Conservation (phyloP, 53 echinoderm and acorn worm species). For the Holothuria scabra region DNA sequence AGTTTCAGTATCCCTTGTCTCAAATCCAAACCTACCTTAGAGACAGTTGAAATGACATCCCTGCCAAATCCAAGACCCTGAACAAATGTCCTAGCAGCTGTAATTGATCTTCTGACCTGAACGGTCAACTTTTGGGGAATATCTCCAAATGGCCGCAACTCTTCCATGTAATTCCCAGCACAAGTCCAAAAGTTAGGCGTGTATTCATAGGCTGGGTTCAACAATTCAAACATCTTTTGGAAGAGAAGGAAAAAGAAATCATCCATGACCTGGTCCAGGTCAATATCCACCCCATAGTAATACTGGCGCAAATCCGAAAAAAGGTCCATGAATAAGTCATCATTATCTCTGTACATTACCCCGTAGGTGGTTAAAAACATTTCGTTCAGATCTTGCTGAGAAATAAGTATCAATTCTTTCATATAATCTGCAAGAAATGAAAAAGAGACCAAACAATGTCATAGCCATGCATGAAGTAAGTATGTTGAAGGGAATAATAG, state of each 20-base stretch:
- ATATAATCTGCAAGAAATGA: constrained; percentile 74
- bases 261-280: constrained; percentile 74
- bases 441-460: no score
- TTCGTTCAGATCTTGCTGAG: constrained; percentile 67
- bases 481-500: no score
- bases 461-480: no score
- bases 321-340: constrained; percentile 76
- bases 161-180: constrained; percentile 65
- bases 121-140: constrained; percentile 72
- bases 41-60: constrained; percentile 75
- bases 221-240: constrained; percentile 83
- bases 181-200: constrained; percentile 79
- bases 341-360: constrained; percentile 76
- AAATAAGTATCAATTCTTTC: constrained; percentile 77
- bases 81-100: constrained; percentile 88
- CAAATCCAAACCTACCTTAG: constrained; percentile 66
- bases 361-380: constrained; percentile 90
- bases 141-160: constrained; percentile 79
- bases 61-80: constrained; percentile 86
- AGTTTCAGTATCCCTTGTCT: no score
- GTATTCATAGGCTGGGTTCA: constrained; percentile 77
- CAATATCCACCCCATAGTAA: constrained; percentile 84
- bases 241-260: constrained; percentile 88
- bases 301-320: constrained; percentile 66
- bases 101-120: constrained; percentile 73